These are phyloP conservation scores for Scalopus aquaticus DNA, from an alignment of 2,113 vertebrate genomes.

Conservation along the genomic window DNA sequence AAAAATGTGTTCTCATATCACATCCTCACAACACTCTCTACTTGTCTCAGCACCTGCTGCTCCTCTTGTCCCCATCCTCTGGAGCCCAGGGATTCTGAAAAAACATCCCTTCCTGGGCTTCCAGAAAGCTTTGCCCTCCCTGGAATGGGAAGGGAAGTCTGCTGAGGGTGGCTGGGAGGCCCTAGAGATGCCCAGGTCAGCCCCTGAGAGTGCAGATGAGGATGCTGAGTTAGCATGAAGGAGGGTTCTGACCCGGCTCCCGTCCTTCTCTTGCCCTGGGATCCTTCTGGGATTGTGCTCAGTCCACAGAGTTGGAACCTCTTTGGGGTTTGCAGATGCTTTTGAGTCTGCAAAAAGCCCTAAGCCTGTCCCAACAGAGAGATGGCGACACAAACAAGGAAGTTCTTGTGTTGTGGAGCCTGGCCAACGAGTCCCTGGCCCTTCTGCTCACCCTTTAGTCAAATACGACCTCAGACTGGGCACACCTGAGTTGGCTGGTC, in stretches of 20 bases:
- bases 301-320: not conserved
- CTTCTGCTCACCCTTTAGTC: not conserved
- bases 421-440: not conserved
- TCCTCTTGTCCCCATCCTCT: not conserved
- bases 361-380: not conserved
- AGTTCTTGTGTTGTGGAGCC: not conserved
- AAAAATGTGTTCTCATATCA: no score
- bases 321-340: not conserved
- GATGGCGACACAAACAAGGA: not conserved
- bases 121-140: not conserved
- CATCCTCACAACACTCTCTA: not conserved
- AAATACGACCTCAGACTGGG: fast-evolving
- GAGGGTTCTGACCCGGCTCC: not conserved
- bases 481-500: not conserved
- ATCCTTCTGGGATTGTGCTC: not conserved
- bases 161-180: not conserved
- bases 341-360: not conserved
- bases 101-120: not conserved
- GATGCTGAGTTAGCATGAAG: not conserved
- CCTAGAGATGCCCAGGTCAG: not conserved
- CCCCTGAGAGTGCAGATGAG: not conserved
- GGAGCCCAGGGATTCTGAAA: not conserved
- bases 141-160: not conserved
- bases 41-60: not conserved
- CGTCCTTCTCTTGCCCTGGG: not conserved